phyloP scores from a whole-genome alignment of 2,113 vertebrate genomes.

The Sigmodon hispidus region DNA sequence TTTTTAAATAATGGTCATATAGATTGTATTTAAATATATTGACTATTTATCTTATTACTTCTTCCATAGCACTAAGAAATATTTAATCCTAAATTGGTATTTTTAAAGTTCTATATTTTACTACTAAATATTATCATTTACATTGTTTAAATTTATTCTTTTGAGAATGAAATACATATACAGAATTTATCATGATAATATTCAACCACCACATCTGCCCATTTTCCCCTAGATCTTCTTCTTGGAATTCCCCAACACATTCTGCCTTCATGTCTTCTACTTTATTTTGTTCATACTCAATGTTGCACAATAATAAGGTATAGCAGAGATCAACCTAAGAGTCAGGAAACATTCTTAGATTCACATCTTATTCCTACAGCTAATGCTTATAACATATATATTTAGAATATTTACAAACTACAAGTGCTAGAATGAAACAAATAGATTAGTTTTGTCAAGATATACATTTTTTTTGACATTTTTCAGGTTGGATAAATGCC shows the following conservation, averaged over 20 bases:
- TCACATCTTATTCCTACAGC: neutral
- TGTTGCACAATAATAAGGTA: neutral
- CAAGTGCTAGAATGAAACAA: neutral
- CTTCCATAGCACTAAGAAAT: neutral
- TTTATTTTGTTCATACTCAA: neutral
- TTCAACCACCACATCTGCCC: accelerated
- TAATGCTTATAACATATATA: neutral
- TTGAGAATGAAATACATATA: neutral
- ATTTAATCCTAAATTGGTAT: neutral
- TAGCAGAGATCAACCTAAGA: neutral
- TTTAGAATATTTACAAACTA: neutral
- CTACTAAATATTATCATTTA: neutral
- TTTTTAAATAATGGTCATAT: neutral
- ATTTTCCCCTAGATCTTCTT: neutral
- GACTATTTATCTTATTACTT: neutral
- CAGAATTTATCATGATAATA: neutral
- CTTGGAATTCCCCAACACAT: neutral
- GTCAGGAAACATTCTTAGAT: neutral
- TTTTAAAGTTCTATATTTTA: neutral
- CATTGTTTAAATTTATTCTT: neutral
- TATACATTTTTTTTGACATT: neutral
- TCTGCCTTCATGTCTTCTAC: neutral
- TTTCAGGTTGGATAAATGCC: neutral
- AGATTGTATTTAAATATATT: neutral
- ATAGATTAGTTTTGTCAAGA: neutral